Conservation (phyloP, 1,140 invertebrate genomes). For the Hycleus cichorii region DNA sequence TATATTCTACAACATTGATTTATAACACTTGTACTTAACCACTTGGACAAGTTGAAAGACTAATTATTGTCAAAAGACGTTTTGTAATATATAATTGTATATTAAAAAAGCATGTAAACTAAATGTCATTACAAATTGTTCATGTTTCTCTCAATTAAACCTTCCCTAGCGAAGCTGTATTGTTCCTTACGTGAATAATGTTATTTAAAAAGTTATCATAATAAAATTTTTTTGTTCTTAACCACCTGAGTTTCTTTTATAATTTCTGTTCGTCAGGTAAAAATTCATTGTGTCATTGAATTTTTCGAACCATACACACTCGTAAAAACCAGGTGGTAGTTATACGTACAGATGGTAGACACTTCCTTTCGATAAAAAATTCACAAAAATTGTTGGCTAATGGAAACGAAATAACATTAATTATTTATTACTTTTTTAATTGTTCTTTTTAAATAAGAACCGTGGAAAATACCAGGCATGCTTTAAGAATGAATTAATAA, state of each 20-base stretch:
- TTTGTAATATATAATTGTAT: slow-evolving; percentile 40
- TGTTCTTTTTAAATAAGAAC: slow-evolving; percentile 10
- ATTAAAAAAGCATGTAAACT: slow-evolving; percentile 36
- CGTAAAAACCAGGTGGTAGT: neutral
- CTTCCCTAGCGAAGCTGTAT: slow-evolving; percentile 39
- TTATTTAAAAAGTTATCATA: slow-evolving; percentile 39
- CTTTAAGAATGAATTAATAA: slow-evolving; percentile 12
- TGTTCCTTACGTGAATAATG: slow-evolving; percentile 40
- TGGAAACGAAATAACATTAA: neutral
- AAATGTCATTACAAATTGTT: slow-evolving; percentile 36
- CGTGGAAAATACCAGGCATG: slow-evolving; percentile 8
- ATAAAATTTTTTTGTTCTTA: slow-evolving; percentile 39
- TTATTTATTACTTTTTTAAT: neutral
- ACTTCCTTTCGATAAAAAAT: neutral
- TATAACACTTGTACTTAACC: slow-evolving; percentile 31
- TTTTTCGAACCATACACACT: neutral
- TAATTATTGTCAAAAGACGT: slow-evolving; percentile 35
- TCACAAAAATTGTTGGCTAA: neutral
- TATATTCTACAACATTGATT: slow-evolving; percentile 13
- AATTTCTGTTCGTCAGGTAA: neutral
- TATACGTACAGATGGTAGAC: neutral
- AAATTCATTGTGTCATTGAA: neutral
- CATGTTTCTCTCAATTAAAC: slow-evolving; percentile 36
- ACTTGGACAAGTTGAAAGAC: slow-evolving; percentile 38
- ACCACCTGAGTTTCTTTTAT: slow-evolving; percentile 11